Conservation (phyloP, 1,140 invertebrate genomes). For the Homarus americanus region DNA sequence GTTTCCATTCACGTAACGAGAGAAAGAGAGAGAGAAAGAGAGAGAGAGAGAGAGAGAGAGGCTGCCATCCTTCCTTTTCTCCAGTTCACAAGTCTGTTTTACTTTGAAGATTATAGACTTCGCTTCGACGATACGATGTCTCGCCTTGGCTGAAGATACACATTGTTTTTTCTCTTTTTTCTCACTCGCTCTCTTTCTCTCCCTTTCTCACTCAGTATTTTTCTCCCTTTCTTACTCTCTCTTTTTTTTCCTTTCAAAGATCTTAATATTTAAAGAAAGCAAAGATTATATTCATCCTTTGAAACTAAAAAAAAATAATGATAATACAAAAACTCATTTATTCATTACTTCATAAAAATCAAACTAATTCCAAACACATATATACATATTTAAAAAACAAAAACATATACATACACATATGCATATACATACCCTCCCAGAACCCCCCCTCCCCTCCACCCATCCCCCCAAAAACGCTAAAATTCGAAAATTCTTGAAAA, state of each 20-base stretch:
- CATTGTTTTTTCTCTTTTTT: background rate
- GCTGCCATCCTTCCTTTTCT: conserved; percentile 36
- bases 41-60: no score
- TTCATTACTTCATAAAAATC: no score
- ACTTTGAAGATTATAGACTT: conserved; percentile 57
- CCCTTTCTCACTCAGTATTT: no score
- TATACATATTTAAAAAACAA: no score
- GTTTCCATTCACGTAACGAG: conserved; percentile 37
- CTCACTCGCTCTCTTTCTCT: no score
- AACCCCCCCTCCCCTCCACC: no score
- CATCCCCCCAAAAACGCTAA: background rate
- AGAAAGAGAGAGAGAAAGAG: no score
- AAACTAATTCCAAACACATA: no score
- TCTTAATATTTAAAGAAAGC: background rate
- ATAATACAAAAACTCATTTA: background rate
- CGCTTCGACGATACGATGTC: conserved; percentile 40
- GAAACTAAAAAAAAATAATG: no score
- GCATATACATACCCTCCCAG: no score
- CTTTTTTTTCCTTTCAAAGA: background rate
- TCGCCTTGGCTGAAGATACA: background rate
- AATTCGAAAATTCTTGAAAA: conserved; percentile 10
- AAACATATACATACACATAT: no score
- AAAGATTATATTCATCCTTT: background rate
- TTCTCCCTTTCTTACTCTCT: no score
- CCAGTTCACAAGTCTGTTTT: conserved; percentile 50